These are phyloP conservation scores for Dicrurus megarhynchus DNA, from an alignment of 2,113 vertebrate species.

Conservation along the genomic window DNA sequence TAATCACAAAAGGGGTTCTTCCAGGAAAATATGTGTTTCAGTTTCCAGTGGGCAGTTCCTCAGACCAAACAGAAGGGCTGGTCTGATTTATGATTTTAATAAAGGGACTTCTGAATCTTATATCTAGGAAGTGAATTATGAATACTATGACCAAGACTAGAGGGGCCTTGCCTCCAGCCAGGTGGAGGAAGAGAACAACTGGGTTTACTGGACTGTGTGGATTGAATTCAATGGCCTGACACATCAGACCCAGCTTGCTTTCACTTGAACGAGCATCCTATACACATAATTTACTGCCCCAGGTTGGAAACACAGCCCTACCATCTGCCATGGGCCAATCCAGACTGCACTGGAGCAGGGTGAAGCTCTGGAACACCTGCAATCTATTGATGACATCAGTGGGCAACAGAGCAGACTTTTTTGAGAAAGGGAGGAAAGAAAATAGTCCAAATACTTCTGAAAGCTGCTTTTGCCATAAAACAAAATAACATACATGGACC, in stretches of 20 bases:
- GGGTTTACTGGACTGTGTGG: neutral
- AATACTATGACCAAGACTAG: neutral
- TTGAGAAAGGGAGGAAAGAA: neutral
- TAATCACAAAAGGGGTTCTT: neutral
- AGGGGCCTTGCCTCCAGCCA: neutral
- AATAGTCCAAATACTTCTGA: neutral
- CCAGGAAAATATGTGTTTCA: neutral
- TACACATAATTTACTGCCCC: neutral
- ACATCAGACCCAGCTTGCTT: neutral
- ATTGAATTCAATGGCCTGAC: neutral
- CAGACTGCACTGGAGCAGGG: neutral
- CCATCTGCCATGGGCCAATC: neutral
- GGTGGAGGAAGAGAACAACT: neutral
- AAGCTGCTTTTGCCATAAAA: neutral
- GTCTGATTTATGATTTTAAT: neutral
- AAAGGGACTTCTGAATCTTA: neutral
- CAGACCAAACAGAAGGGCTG: neutral
- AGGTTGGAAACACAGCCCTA: neutral
- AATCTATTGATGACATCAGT: neutral
- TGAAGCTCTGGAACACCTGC: neutral
- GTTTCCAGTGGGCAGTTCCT: neutral
- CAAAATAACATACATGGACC: accelerated
- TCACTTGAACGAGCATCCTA: neutral
- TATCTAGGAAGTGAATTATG: neutral
- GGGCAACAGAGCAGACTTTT: neutral